Evolutionary conservation across 2,797 vertebrate genomes (phyloP), one percentile per base, ranked within the genome.

Genomic region (Thunnus albacares): DNA sequence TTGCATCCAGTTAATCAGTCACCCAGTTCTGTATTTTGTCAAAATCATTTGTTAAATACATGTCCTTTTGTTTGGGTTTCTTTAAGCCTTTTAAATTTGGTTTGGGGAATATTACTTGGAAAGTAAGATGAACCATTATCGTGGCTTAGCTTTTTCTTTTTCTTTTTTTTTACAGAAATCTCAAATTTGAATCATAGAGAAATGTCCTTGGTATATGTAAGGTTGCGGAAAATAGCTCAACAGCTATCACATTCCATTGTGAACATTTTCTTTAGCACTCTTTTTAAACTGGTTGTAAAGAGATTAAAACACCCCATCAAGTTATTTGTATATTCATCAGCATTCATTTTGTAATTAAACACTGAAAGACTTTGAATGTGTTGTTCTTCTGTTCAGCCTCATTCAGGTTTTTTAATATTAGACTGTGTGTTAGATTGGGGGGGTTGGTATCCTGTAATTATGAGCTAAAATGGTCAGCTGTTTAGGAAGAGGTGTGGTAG

Each of bases 181-280:
- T 56, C 2, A 4, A 17, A 55, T 63, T 56, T 41, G 11, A 73
- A 47, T 71, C 1, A 22, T 1, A 10, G 60, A 64, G 10, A 52
- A 57, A 38, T 61, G 5, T 57, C 24, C 13, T 15, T 33, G n/a
- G 12, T 55, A 12, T 51, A 18, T 14, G 2, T 64, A 22, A 67
- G 56, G 26, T 10, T 64, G n/a, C 30, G 45, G 6, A 30, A 58
- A 56, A 61, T 13, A 43, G 22, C 9, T 24, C n/a, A 75, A 59
- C 2, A 0, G 4, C 28, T 17, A 15, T 63, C 59, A 91, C 77
- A 90, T 92, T 93, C 88, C 90, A 58, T 15, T 65, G 6, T 59
- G 24, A 14, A 49, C 1, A 3, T 14, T 83, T 52, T 71, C 28
- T 3, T 80, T 43, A 61, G 74, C 52, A 59, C 75, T 59, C 26